Conservation (phyloP, 1,140 invertebrate genomes). For the Caenorhabditis tropicalis region DNA sequence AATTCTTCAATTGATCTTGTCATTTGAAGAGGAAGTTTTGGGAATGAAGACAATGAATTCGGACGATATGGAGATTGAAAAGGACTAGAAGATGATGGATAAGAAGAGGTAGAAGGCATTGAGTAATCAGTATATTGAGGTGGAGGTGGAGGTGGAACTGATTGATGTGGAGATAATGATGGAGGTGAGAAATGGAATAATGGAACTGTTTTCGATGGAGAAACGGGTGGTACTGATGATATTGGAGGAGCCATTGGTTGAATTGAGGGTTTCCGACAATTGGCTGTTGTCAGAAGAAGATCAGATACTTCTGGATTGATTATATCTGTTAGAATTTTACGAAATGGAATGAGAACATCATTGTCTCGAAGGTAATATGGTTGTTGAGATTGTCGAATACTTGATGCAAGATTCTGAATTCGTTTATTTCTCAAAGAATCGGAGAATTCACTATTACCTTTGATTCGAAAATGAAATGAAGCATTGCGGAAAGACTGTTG, state of each 20-base stretch:
- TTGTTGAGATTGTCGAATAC: slow-evolving; percentile 28
- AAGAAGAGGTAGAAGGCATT: slow-evolving; percentile 48
- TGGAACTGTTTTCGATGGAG: background rate
- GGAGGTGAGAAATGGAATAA: slow-evolving; percentile 25
- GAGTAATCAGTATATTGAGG: slow-evolving; percentile 4
- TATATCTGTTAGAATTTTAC: slow-evolving; percentile 12
- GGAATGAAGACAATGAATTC: background rate
- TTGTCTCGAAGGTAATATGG: background rate
- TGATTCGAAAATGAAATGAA: slow-evolving; percentile 37
- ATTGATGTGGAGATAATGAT: slow-evolving; percentile 15
- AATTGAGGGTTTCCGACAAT: background rate
- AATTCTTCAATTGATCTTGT: slow-evolving; percentile 53
- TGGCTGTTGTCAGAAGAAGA: background rate
- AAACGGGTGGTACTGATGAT: background rate
- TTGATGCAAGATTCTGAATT: slow-evolving; percentile 1
- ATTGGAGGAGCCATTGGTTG: background rate
- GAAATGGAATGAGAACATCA: background rate
- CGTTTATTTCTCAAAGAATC: background rate
- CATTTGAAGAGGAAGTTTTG: slow-evolving; percentile 48
- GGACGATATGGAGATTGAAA: slow-evolving; percentile 31
- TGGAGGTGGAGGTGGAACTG: background rate
- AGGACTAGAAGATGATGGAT: slow-evolving; percentile 42
- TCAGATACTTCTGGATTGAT: slow-evolving; percentile 32
- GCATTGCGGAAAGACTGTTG: background rate
- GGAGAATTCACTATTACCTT: background rate